Evolutionary conservation across 2,113 vertebrate species (phyloP), one percentile per base, ranked within the genome.

Genomic region (Ondatra zibethicus): DNA sequence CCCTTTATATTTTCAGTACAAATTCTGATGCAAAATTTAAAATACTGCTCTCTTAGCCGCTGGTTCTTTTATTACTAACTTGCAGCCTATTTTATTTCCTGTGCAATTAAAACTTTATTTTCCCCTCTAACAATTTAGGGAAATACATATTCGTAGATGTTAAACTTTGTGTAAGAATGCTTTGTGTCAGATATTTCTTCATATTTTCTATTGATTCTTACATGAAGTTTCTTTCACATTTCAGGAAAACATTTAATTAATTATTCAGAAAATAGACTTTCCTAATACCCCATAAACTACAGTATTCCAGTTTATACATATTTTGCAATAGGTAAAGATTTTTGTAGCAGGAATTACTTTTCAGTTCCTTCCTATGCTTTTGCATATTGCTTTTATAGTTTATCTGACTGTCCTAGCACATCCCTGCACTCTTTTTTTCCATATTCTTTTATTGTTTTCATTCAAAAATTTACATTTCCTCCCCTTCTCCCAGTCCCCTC

Each of bases 61-160:
- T 75, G 25, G 0, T 31, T 42, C 19, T 63, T 93, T 87, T 23
- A 66, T 76, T 7, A 9, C 0, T 66, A 89, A 52, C 68, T 73
- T 88, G 13, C 1, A 92, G 36, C 9, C 72, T 8, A 78, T 88
- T 97, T 52, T 3, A 70, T 45, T 82, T 29, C 19, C 84, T 90
- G 25, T 25, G 25, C 27, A 61, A 82, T 10, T 50, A 68, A 68
- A 45, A 8, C 19, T 85, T 88, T 89, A 91, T 66, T 90, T 77
- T 66, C 8, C 3, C 5, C 11, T 45, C 23, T 25, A 25, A 47
- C 29, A 29, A 13, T 77, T n/a, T 93, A 42, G 45, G 5, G 8
- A 89, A 95, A 39, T 80, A 93, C 58, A 70, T 14, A 81, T 92
- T 73, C 17, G 66, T 29, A 25, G 3, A 88, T 27, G 86, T 93